A percentile compares a stretch with the other conserved stretches of the same genome.
These are phyloP conservation scores for Schizotus pectinicornis DNA, from an alignment of 2,888 invertebrate genomes.

Conservation along the genomic window DNA sequence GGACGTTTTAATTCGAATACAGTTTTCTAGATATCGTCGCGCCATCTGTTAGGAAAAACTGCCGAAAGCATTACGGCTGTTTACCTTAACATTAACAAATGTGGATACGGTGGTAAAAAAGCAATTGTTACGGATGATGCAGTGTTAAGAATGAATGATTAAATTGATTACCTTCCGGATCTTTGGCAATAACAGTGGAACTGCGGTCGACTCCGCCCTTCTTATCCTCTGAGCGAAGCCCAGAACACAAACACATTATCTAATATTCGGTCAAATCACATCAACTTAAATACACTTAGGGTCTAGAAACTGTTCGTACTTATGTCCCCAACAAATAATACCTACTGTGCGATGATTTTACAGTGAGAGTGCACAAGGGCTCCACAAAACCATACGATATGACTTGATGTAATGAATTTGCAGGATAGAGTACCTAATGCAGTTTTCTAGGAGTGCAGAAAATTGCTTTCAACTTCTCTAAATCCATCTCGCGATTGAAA, in stretches of 20 bases:
- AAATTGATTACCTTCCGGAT: constrained; percentile 78
- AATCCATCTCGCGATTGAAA: too few relatives aligned
- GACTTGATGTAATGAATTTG: too few relatives aligned
- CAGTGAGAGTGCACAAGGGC: background rate
- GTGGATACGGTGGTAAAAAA: background rate
- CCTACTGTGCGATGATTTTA: constrained; percentile 16
- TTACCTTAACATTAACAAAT: background rate
- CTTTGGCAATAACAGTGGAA: constrained; percentile 93
- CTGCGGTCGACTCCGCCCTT: constrained; percentile 92
- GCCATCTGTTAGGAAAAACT: background rate
- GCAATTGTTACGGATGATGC: constrained; percentile 38
- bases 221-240: constrained; percentile 78
- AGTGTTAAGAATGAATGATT: constrained; percentile 31
- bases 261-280: constrained; percentile 37
- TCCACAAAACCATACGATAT: constrained; percentile 1
- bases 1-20: too few relatives aligned
- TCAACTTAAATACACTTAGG: constrained; percentile 21
- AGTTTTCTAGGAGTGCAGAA: too few relatives aligned
- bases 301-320: constrained; percentile 16
- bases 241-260: constrained; percentile 65
- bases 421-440: too few relatives aligned
- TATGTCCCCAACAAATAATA: constrained; percentile 20
- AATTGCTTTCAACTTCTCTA: too few relatives aligned
- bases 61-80: background rate
- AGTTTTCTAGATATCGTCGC: too few relatives aligned